These are phyloP conservation scores for Menura novaehollandiae DNA, from an alignment of 2,113 vertebrate species.

Conservation along the genomic window DNA sequence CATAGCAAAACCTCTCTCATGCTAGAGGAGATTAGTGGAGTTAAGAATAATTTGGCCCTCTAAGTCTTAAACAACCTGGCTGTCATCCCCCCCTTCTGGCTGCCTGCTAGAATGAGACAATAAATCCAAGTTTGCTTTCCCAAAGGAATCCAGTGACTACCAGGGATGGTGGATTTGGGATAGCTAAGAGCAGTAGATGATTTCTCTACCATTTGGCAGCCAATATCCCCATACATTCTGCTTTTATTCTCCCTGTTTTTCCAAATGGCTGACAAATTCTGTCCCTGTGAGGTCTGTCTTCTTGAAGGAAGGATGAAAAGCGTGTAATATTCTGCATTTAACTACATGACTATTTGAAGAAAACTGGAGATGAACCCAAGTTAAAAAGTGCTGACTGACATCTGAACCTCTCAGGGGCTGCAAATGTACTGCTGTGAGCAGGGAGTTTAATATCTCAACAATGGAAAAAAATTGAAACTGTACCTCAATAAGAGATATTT, in stretches of 20 bases:
- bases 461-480: background rate
- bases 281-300: background rate
- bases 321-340: background rate
- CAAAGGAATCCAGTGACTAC: background rate
- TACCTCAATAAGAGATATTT: background rate
- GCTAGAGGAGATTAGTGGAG: background rate
- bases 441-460: background rate
- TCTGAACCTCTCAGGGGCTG: background rate
- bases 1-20: background rate
- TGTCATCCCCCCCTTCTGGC: conserved; percentile 53
- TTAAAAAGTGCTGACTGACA: background rate
- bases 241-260: background rate
- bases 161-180: background rate
- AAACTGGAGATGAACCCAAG: background rate
- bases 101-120: background rate
- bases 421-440: background rate
- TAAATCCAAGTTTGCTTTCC: background rate
- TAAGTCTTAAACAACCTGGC: background rate
- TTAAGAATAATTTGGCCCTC: background rate
- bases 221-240: background rate
- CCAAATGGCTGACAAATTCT: background rate
- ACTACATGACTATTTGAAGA: background rate
- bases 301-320: background rate
- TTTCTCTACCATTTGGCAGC: background rate
- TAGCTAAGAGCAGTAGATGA: background rate